Evolutionary conservation across 2,113 vertebrate species (phyloP).

Genomic region (Limnothrissa miodon): DNA sequence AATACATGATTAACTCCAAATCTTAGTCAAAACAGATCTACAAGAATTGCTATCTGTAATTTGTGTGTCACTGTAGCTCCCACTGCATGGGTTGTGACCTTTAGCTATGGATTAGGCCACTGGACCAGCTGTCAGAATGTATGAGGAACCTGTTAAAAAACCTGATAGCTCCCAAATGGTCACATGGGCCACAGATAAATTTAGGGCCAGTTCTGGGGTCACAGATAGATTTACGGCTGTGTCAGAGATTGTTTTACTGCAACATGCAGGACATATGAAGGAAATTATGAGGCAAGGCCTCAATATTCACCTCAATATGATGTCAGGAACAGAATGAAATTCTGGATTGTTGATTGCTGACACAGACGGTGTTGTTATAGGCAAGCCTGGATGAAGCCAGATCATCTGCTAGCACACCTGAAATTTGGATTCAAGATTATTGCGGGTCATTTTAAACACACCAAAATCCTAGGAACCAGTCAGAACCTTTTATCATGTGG

Average conservation of each 20-base stretch:
- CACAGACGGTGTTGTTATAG: not conserved
- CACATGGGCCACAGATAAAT: constrained; percentile 67
- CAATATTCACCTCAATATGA: not conserved
- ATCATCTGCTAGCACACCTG: too few species aligned
- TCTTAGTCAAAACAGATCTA: not conserved
- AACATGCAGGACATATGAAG: not conserved
- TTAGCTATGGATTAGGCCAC: constrained; percentile 40
- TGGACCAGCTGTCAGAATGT: constrained; percentile 63
- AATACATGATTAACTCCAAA: not conserved
- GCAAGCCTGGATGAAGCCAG: not conserved
- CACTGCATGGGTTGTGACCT: constrained; percentile 37
- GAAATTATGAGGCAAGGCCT: not conserved
- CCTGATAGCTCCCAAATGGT: constrained; percentile 55
- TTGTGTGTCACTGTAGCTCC: constrained; percentile 24
- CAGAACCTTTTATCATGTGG: too few species aligned
- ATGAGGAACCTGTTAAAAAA: constrained; percentile 51
- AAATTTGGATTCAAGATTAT: too few species aligned
- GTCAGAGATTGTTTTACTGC: not conserved
- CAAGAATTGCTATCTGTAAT: not conserved
- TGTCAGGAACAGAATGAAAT: not conserved
- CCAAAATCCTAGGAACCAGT: too few species aligned
- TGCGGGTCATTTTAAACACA: too few species aligned
- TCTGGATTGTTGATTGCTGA: not conserved
- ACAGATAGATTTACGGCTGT: constrained; percentile 47
- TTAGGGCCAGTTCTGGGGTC: constrained; percentile 60